Conservation (phyloP, 1,140 invertebrate genomes). For the Alviniconcha marisindica region DNA sequence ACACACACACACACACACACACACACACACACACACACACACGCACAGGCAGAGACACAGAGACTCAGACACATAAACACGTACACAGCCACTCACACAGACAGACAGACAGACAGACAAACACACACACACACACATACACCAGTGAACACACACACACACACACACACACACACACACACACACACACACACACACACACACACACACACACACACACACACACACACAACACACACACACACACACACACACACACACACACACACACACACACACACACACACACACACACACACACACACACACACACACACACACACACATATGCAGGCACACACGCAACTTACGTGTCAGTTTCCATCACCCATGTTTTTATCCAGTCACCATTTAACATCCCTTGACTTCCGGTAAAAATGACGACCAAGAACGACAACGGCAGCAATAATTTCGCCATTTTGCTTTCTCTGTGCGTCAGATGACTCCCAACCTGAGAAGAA, state of each 20-base stretch:
- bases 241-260: background rate
- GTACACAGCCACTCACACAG: background rate
- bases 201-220: background rate
- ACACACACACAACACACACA: background rate
- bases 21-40: background rate
- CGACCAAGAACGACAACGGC: too few species aligned
- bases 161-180: background rate
- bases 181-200: background rate
- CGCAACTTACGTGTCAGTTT: too few species aligned
- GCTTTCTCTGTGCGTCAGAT: too few species aligned
- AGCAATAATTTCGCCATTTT: too few species aligned
- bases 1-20: background rate
- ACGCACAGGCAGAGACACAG: background rate
- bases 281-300: background rate
- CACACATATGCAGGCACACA: too few species aligned
- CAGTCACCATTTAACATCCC: too few species aligned
- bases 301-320: slow-evolving; percentile 1
- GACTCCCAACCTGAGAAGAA: too few species aligned
- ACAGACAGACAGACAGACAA: background rate
- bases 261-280: background rate
- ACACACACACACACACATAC: background rate
- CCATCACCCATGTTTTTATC: too few species aligned
- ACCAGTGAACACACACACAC: background rate
- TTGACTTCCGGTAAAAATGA: too few species aligned
- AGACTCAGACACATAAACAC: background rate